Evolutionary conservation across 1,140 invertebrate species (phyloP).

Genomic region (Bombus pyrosoma): DNA sequence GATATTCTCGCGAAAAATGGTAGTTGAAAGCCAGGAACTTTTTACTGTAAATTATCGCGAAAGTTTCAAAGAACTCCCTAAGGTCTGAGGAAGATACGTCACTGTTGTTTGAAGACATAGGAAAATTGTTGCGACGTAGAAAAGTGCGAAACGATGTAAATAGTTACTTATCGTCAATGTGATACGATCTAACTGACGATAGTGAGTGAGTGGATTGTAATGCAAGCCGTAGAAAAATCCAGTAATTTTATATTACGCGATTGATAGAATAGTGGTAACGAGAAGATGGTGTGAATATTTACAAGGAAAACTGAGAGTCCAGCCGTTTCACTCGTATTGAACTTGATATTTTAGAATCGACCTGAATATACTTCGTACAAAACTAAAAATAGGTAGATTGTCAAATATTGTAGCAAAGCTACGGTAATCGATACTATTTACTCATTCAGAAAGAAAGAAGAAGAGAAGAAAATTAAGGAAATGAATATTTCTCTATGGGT

Average conservation of each 20-base stretch:
- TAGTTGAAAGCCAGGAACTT: conserved; percentile 1
- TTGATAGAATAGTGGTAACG: not conserved
- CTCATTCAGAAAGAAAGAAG: not conserved
- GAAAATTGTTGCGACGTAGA: not conserved
- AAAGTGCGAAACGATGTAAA: not conserved
- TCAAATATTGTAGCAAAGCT: no score
- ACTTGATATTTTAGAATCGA: no score
- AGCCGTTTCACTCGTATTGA: not conserved
- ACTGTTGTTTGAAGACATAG: not conserved
- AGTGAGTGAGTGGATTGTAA: not conserved
- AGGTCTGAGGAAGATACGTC: not conserved
- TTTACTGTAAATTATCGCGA: conserved; percentile 5
- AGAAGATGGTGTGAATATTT: not conserved
- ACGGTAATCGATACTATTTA: no score
- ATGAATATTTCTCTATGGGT: not conserved
- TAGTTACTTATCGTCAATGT: not conserved
- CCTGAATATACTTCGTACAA: no score
- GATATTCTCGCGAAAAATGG: not conserved
- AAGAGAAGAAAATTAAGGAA: not conserved
- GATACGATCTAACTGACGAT: no score
- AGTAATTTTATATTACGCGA: not conserved
- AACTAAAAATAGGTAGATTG: no score
- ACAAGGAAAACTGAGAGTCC: not conserved
- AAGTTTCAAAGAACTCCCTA: not conserved
- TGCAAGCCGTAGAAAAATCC: not conserved